Evolutionary conservation across 2,888 invertebrate genomes (phyloP).

Genomic region (Axea sp.): DNA sequence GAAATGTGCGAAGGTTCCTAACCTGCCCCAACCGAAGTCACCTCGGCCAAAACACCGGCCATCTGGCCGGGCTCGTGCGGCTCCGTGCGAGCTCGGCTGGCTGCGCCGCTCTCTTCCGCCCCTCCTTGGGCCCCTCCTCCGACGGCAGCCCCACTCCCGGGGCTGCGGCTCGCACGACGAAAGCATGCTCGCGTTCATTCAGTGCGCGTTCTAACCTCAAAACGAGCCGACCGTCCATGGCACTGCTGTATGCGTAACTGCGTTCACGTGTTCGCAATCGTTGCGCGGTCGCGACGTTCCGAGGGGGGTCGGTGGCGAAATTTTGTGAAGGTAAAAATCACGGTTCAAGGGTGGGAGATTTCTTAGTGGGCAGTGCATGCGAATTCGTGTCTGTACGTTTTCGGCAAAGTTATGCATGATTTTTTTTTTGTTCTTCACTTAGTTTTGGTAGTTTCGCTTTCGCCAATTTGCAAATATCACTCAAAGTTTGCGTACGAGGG

Average conservation of each 20-base stretch:
- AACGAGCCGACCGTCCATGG: slow-evolving; percentile 52
- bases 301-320: slow-evolving; percentile 11
- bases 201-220: slow-evolving; percentile 52
- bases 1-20: slow-evolving; percentile 35
- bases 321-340: background rate
- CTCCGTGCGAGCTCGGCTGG: slow-evolving; percentile 26
- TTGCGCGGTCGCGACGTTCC: slow-evolving; percentile 23
- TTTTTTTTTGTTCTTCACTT: too few species aligned
- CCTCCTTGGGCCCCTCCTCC: too few species aligned
- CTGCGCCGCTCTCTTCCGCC: slow-evolving; percentile 22
- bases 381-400: too few species aligned
- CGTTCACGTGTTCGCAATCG: slow-evolving; percentile 49
- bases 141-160: slow-evolving; percentile 32
- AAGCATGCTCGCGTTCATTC: slow-evolving; percentile 45
- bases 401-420: too few species aligned
- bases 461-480: too few species aligned
- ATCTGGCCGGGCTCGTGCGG: slow-evolving; percentile 45
- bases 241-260: slow-evolving; percentile 49
- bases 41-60: slow-evolving; percentile 37
- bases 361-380: too few species aligned
- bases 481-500: too few species aligned
- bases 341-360: too few species aligned
- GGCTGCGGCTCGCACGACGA: slow-evolving; percentile 35
- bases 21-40: slow-evolving; percentile 45
- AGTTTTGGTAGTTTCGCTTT: too few species aligned